These are phyloP conservation scores for Holacanthus passer DNA, from an alignment of 2,113 vertebrate species.

Conservation along the genomic window DNA sequence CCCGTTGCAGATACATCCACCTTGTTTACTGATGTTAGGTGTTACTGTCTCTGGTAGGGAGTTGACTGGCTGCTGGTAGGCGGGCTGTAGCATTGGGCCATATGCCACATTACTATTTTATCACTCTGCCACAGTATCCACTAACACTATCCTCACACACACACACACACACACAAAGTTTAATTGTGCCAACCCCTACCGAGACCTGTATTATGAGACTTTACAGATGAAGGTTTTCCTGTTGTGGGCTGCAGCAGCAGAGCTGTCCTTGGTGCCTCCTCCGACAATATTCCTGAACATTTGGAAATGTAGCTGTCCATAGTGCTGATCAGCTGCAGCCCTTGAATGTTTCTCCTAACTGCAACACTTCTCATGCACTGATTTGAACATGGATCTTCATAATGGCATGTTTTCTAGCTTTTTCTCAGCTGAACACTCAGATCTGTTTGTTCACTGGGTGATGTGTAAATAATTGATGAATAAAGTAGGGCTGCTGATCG, in stretches of 20 bases:
- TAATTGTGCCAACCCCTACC: not conserved
- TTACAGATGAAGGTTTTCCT: conserved; percentile 7
- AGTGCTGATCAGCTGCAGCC: conserved; percentile 36
- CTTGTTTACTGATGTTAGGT: conserved; percentile 4
- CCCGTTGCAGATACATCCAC: not conserved
- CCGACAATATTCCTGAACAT: not conserved
- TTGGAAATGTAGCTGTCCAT: conserved; percentile 38
- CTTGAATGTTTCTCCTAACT: not conserved
- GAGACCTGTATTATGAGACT: not conserved
- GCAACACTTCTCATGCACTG: conserved; percentile 1
- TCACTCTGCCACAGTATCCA: conserved; percentile 48
- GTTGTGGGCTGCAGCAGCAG: conserved; percentile 11
- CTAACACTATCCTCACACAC: conserved; percentile 30
- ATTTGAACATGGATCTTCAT: conserved; percentile 4
- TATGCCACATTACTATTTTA: conserved; percentile 66
- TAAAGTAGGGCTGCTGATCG: too few relatives aligned
- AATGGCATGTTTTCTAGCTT: conserved; percentile 10
- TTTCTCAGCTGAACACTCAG: not conserved
- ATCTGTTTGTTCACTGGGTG: not conserved
- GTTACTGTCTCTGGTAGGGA: conserved; percentile 17
- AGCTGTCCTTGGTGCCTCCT: conserved; percentile 46
- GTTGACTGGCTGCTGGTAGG: conserved; percentile 32
- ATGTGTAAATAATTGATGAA: not conserved
- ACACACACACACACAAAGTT: conserved; percentile 21
- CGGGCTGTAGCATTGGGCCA: conserved; percentile 36